Base-by-base conservation (phyloP, 2,113 vertebrate species). In the Rhea pennata region DNA sequence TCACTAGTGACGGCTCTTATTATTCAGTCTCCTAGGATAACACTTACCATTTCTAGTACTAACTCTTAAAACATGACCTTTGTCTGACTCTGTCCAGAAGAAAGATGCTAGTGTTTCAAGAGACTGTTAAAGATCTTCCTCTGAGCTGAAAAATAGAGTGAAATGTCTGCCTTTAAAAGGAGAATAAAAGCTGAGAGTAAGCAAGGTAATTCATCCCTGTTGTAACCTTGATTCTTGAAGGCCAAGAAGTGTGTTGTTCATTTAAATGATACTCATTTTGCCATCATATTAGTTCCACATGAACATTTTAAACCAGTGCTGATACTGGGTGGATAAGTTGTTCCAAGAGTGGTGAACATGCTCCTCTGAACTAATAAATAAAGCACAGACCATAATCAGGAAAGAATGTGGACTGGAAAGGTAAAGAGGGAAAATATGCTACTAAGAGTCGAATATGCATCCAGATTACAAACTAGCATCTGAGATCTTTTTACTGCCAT, bases 231-330 rank as follows among this genome's bases (percentile, higher is more conserved):
- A 92, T 93, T 95, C 62, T 48, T 42, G 77, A 96, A 96, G 82
- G 74, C 87, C 66, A 75, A 87, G 51, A 86, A 95, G 93, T 94
- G 51, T 94, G 88, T 67, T 95, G 66, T 95, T 96, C 51, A 93
- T 96, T 97, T 95, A 95, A 96, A 95, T 96, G 65, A 93, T 90
- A 96, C 91, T 96, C 27, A 93, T 97, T 97, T 96, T 80, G 19
- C 89, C 83, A 84, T 97, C 80, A 48, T 95, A 95, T 96, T 97
- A 95, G 75, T 96, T 97, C 92, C 71, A 86, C 82, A 84, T 91
- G 84, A 69, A 92, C 77, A 87, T 97, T 97, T 97, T 92, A 87
- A 96, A 94, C 73, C 61, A 93, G 58, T 67, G 61, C 74, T 97
- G 77, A 90, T 87, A 88, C 83, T 83, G 91, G 88, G 90, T 36